Conservation (phyloP, 2,113 vertebrate species). For the Esox niger region DNA sequence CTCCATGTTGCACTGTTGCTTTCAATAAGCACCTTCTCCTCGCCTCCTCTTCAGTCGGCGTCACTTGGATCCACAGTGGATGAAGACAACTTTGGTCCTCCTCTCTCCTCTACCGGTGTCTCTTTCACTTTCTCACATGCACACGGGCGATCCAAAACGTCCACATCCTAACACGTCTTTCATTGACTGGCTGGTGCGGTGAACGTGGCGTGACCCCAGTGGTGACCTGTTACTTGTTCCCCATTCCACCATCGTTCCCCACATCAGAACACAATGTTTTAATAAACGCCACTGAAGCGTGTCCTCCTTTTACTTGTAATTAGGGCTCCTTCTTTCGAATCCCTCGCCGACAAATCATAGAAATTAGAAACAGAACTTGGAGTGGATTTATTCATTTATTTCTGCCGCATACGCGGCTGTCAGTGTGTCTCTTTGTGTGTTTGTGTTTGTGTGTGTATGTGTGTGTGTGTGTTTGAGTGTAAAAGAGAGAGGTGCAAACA, state of each 20-base stretch:
- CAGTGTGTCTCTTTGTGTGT: too few relatives aligned
- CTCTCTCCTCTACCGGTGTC: too few relatives aligned
- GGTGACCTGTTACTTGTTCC: conserved; percentile 43
- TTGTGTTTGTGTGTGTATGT: too few relatives aligned
- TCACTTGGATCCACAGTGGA: too few relatives aligned
- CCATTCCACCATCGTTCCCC: conserved; percentile 35
- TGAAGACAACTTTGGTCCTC: too few relatives aligned
- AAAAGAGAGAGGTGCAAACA: conserved; percentile 34
- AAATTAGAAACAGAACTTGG: conserved; percentile 50
- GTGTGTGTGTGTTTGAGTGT: too few relatives aligned
- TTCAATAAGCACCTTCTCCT: background rate
- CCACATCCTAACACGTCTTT: conserved; percentile 40
- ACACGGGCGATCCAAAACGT: conserved; percentile 29
- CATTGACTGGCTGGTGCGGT: conserved; percentile 26
- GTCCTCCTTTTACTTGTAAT: conserved; percentile 49
- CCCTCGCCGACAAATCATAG: conserved; percentile 41
- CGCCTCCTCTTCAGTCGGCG: background rate
- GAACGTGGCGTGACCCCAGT: conserved; percentile 38
- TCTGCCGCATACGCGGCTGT: conserved; percentile 1
- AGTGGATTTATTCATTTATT: conserved; percentile 18
- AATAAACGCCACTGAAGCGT: conserved; percentile 47
- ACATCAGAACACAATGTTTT: conserved; percentile 56
- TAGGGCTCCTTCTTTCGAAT: conserved; percentile 37
- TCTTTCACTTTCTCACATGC: too few relatives aligned
- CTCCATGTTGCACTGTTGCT: conserved; percentile 42